Percentiles rank a stretch among this genome's conserved stretches.
These are phyloP conservation scores for Salminus brasiliensis DNA, from an alignment of 2,113 vertebrate genomes.

Conservation along the genomic window DNA sequence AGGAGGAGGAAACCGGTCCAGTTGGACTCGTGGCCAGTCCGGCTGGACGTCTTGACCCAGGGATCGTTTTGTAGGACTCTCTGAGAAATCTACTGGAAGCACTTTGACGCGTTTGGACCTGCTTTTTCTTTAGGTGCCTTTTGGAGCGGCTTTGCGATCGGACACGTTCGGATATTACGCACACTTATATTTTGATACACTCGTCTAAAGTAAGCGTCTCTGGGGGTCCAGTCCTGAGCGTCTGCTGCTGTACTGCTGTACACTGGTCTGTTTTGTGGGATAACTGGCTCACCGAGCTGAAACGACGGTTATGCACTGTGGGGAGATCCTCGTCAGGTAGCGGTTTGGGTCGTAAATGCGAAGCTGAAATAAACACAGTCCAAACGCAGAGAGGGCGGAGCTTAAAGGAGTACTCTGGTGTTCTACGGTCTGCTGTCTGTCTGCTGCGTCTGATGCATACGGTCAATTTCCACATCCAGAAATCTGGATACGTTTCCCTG, in stretches of 20 bases:
- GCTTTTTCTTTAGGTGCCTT: not conserved
- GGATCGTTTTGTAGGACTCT: not conserved
- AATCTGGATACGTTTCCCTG: no score
- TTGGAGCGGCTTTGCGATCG: not conserved
- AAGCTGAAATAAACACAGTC: no score
- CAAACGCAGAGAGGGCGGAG: no score
- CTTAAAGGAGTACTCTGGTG: no score
- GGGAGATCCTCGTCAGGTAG: not conserved
- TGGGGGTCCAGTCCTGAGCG: not conserved
- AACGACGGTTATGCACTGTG: not conserved
- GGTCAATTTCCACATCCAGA: no score
- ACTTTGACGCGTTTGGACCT: not conserved
- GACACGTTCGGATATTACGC: not conserved
- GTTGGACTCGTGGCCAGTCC: not conserved
- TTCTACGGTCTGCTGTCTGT: no score
- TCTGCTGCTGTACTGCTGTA: constrained; percentile 34
- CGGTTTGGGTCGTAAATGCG: no score
- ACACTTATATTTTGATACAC: not conserved
- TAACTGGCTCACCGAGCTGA: constrained; percentile 1
- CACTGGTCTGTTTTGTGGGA: constrained; percentile 18
- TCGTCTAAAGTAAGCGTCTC: not conserved
- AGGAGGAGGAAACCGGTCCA: not conserved
- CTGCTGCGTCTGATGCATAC: no score
- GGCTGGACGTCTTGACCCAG: not conserved
- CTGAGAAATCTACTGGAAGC: constrained; percentile 4